A percentile compares a stretch with the other conserved stretches of the same genome.
Evolutionary conservation across 2,888 invertebrate genomes (phyloP).

Genomic region (Drosophila siamana): DNA sequence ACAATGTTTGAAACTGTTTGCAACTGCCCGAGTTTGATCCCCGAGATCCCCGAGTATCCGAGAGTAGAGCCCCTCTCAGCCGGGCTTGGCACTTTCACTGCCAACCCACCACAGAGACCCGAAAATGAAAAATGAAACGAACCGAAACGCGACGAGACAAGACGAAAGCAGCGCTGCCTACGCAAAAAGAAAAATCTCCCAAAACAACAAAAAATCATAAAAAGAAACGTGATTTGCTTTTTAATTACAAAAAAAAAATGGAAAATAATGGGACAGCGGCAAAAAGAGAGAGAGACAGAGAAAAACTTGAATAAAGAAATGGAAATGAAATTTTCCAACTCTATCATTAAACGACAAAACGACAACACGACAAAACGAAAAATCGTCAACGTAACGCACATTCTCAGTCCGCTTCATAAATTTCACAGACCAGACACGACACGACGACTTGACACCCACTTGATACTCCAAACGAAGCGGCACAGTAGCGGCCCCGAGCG

Average conservation of each 20-base stretch:
- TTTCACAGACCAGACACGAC: slow-evolving; percentile 40
- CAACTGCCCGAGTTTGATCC: neutral
- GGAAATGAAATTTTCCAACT: slow-evolving; percentile 46
- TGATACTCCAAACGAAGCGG: slow-evolving; percentile 8
- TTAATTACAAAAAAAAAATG: slow-evolving; percentile 62
- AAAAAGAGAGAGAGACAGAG: neutral
- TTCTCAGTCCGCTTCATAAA: slow-evolving; percentile 50
- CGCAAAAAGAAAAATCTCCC: slow-evolving; percentile 53
- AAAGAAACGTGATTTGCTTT: slow-evolving; percentile 74
- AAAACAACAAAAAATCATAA: slow-evolving; percentile 41
- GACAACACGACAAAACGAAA: slow-evolving; percentile 8
- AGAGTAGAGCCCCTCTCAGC: slow-evolving; percentile 18
- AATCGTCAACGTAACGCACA: slow-evolving; percentile 33
- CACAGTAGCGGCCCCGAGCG: slow-evolving; percentile 44
- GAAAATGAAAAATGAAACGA: slow-evolving; percentile 37
- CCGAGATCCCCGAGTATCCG: neutral
- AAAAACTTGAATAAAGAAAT: neutral
- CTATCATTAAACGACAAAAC: slow-evolving; percentile 7
- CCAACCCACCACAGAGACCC: slow-evolving; percentile 9
- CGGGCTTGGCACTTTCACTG: slow-evolving; percentile 67
- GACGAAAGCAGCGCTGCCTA: slow-evolving; percentile 67
- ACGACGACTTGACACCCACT: slow-evolving; percentile 22
- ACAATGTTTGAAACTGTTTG: slow-evolving; percentile 20
- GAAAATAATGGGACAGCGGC: slow-evolving; percentile 1
- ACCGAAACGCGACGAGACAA: slow-evolving; percentile 48